Evolutionary conservation across 2,113 vertebrate genomes (phyloP).

Genomic region (Bujurquina vittata): DNA sequence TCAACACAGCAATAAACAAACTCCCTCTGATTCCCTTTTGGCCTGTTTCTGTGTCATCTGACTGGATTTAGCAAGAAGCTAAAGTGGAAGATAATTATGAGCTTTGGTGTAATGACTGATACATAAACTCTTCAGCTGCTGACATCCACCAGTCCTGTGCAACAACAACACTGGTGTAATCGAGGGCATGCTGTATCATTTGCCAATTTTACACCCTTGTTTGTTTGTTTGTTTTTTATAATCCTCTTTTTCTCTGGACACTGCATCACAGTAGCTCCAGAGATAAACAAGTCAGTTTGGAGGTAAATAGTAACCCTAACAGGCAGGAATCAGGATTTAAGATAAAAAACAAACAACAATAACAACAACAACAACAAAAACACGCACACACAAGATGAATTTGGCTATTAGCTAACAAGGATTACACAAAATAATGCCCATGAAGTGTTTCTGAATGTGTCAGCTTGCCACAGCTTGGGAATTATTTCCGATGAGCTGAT

Average conservation of each 20-base stretch:
- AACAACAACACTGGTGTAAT: not conserved
- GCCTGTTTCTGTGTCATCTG: not conserved
- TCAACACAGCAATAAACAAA: constrained; percentile 1
- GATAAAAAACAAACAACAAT: not conserved
- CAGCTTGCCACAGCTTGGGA: not conserved
- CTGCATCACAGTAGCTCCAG: not conserved
- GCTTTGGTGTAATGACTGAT: not conserved
- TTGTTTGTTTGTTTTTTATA: not conserved
- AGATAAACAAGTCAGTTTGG: not conserved
- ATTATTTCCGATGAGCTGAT: not conserved
- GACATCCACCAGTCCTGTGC: not conserved
- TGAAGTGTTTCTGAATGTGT: not conserved
- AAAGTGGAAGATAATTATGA: constrained; percentile 13
- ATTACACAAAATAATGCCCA: not conserved
- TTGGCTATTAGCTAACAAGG: rapidly evolving
- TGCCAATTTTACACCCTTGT: not conserved
- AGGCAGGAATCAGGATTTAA: not conserved
- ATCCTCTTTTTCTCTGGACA: rapidly evolving
- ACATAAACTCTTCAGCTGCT: constrained; percentile 1
- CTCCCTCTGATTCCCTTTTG: not conserved
- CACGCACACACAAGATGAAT: not conserved
- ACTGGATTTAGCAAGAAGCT: not conserved
- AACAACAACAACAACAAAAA: too few relatives aligned
- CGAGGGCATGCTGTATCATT: not conserved
- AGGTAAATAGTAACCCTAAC: not conserved